Base-by-base conservation (phyloP, 1,140 invertebrate species). In the Spodoptera litura region DNA sequence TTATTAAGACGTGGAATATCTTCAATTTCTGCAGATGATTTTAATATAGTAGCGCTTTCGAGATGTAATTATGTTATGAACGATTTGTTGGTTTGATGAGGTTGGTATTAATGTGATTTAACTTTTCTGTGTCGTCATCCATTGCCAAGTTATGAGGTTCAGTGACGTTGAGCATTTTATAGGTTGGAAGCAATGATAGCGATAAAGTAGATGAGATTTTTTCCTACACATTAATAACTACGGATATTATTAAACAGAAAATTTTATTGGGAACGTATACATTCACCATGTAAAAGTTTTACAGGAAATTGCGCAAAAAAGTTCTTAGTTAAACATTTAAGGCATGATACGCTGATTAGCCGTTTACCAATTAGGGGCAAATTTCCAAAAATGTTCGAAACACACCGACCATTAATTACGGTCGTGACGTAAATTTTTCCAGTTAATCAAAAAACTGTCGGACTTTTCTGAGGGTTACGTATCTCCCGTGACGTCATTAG, bases 1-100 rank as follows among this genome's bases (percentile, higher is more conserved):
- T 92, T 92, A 93, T 94, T 91, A 92, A 92, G 87, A 90, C 82
- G 85, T 85, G 85, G 88, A 91, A 94, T 92, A 91, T 89, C 85
- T 88, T 85, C 87, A 85, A 87, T 87, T 89, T 83, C 81, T 84
- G 78, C 78, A 84, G 83, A 85, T 88, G 78, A 88, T 87, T 91
- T 88, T 89, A 89, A 90, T 90, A 87, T 87, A 89, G 83, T 87
- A 82, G 83, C 80, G 64, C 70, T 87, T 84, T 84, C 72, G 71
- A 80, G 78, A 83, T 86, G 87, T 82, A 88, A 91, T 91, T 90
- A 90, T 86, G 81, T 64, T 75, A 58, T 38, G 58, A 74, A 61
- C 72, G 72, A 51, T 74, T 61, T 61, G 78, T 78, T 79, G 82
- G 83, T 83, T 83, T 87, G 35, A 49, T 52, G 20, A 61, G 31